Base-by-base conservation (phyloP, 37 sponge, comb jelly and placozoan genomes). In the Geodia barretti region DNA sequence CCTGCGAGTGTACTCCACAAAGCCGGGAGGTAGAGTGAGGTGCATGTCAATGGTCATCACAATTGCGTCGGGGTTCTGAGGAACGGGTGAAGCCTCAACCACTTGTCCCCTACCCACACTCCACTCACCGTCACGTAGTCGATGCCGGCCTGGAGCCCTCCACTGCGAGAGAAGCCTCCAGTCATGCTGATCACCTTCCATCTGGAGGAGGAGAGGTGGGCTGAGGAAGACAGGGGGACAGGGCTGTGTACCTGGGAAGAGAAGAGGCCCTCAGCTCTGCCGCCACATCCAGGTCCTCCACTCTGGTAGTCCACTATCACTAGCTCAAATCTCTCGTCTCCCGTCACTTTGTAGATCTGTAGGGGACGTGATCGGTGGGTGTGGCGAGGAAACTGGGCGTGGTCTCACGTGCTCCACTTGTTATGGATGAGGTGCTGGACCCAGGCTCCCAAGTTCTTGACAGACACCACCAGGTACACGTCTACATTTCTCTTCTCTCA, bases 21-120 rank as follows among this genome's bases (percentile, higher is more conserved):
- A 86, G 24, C 87, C 83, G 7, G 61, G 30, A 34, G 91, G 91
- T 1, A 91, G 76, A 4, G 87, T 91, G 65, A 91, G 74, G 77
- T 91, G 91, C 74, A 91, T 80, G 63, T 91, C 91, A 35, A 91
- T 78, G 29, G 87, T 91, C 87, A 91, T 85, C 64, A 91, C 82
- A 64, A 91, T 91, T 35, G 80, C 73, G 62, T 91, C 54, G 54
- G 78, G 78, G 74, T 88, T 72, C 88, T 88, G 78, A 3, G 35
- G 25, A 1, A 72, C 25, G 43, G 43, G 36, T 19, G 9, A 28
- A 17, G 39, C 0, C 54, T 17, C 54, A 47, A 7, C 7, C 54
- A 7, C 14, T 14, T 47, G 14, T 17, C 54, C 7, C 54, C 54
- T 47, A 7, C 11, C 11, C 54, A 17, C 54, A 7, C 14, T 14